These are phyloP conservation scores for Dorcus parallelipipedus DNA, from an alignment of 2,888 invertebrate species.

Conservation along the genomic window DNA sequence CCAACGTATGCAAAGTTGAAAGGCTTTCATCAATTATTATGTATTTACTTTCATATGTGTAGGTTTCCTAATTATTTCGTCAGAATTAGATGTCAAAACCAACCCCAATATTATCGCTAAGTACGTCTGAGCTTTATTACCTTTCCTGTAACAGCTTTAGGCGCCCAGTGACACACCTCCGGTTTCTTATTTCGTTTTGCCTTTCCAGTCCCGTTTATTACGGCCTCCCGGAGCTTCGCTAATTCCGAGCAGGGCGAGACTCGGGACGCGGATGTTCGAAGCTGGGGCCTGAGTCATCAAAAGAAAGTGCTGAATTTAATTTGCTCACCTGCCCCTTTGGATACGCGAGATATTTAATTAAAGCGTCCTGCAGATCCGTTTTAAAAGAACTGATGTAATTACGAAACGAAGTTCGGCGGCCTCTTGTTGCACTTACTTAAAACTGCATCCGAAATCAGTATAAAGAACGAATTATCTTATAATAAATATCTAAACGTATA, in stretches of 20 bases:
- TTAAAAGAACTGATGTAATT: not conserved
- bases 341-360: slow-evolving; percentile 16
- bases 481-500: too few relatives aligned
- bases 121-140: slow-evolving; percentile 32
- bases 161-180: slow-evolving; percentile 33
- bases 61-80: too few relatives aligned
- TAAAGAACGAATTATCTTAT: too few relatives aligned
- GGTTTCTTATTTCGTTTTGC: slow-evolving; percentile 35
- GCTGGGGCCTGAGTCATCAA: slow-evolving; percentile 23
- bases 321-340: slow-evolving; percentile 23
- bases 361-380: not conserved
- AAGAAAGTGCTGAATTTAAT: slow-evolving; percentile 33
- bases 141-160: slow-evolving; percentile 21
- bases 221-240: slow-evolving; percentile 28
- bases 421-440: too few relatives aligned
- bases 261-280: slow-evolving; percentile 4
- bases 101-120: slow-evolving; percentile 27
- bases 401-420: too few relatives aligned
- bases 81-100: not conserved
- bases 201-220: slow-evolving; percentile 31
- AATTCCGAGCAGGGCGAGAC: slow-evolving; percentile 20
- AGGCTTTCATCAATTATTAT: too few relatives aligned
- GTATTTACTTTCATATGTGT: too few relatives aligned
- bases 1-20: too few relatives aligned
- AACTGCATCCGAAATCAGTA: too few relatives aligned